A percentile compares a stretch with the other conserved stretches of the same genome.
Evolutionary conservation across 2,888 invertebrate genomes (phyloP).

Genomic region (Eretmocerus hayati): DNA sequence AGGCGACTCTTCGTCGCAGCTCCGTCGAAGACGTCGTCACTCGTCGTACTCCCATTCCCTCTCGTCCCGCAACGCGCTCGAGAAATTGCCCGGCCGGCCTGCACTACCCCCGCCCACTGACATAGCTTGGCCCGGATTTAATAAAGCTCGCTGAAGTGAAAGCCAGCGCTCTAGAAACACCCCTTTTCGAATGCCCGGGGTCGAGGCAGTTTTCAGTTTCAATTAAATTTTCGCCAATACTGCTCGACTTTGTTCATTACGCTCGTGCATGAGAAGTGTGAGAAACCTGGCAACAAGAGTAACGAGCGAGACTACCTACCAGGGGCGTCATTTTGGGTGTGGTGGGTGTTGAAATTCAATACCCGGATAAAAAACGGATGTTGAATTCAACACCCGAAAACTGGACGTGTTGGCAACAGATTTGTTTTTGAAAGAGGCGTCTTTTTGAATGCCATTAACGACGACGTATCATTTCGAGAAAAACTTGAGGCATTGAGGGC

Average conservation of each 20-base stretch:
- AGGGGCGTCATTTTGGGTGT: too few species aligned
- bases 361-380: too few species aligned
- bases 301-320: neutral
- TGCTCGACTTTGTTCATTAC: slow-evolving; percentile 13
- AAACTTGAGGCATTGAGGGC: too few species aligned
- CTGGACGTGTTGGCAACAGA: too few species aligned
- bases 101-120: neutral
- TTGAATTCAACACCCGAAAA: too few species aligned
- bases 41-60: neutral
- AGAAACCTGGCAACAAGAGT: neutral
- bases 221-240: slow-evolving; percentile 16
- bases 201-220: slow-evolving; percentile 16
- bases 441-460: too few species aligned
- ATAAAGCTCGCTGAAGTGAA: slow-evolving; percentile 1
- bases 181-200: slow-evolving; percentile 2
- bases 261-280: neutral
- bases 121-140: slow-evolving; percentile 7
- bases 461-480: too few species aligned
- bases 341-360: too few species aligned
- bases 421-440: too few species aligned
- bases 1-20: too few species aligned
- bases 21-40: too few species aligned
- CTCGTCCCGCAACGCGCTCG: neutral
- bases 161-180: neutral
- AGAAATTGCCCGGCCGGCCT: too few species aligned